Evolutionary conservation across 2,888 invertebrate species (phyloP), one percentile per base, ranked within the genome.

Genomic region (Cataglyphis cursor): DNA sequence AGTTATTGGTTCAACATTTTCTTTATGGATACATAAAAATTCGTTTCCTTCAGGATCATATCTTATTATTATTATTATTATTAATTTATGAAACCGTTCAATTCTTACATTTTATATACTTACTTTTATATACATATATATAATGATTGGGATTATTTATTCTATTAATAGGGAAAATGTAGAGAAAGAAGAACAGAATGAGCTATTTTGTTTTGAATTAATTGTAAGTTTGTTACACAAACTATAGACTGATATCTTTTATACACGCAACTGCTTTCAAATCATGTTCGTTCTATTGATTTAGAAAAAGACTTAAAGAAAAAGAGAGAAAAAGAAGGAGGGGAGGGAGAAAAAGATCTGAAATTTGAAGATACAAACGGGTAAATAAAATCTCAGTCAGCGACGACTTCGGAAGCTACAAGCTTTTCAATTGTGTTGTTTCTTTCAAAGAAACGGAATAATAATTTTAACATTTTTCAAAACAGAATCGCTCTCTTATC

Each of bases 401-500:
- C 44, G 72, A 57, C 57, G 76, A 72, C 59, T 72, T 78, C 35
- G 72, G 44, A 48, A 48, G 44, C 68, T 68, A 57, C 21, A 21
- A 78, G 72, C 35, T 59, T 59, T 72, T 35, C n/a, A 76, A n/a
- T 51, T 35, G 57, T 48, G 59, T 76, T 76, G 76, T 78, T 72
- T 78, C 78, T 59, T 59, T 72, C 35, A 59, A 51, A 59, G 59
- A 15, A 70, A 61, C 24, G 35, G 78, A 51, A 57, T 78, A 78
- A 72, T 72, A 78, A 78, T 78, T 78, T 78, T 72, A 78, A 72
- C 72, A 78, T 78, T 78, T 78, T 44, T 78, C 70, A 78, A 59
- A 78, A 78, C 72, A 61, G 59, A 78, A 18, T 78, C 59, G 35
- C 48, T 61, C 35, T 70, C 24, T 78, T 72, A 78, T 78, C 72